A percentile compares a stretch with the other conserved stretches of the same genome.
phyloP scores from a whole-genome alignment of 2,797 vertebrate genomes.

The Eulemur albifrons region DNA sequence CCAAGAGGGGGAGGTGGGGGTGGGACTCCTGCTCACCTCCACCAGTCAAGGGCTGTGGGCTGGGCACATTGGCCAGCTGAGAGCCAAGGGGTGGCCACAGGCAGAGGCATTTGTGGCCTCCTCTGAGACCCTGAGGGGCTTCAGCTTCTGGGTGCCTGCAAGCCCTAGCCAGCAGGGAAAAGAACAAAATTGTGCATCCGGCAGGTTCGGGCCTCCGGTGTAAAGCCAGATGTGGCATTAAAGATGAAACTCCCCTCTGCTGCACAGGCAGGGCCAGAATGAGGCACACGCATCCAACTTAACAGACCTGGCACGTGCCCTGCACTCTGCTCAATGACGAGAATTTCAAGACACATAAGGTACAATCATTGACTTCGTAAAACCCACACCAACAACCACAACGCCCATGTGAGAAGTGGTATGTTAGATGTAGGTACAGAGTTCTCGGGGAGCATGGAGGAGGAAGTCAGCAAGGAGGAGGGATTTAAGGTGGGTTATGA shows the following conservation, averaged over 20 bases:
- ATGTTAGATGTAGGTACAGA: too few species aligned
- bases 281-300: neutral
- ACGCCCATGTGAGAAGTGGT: too few species aligned
- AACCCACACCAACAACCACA: neutral
- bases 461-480: neutral
- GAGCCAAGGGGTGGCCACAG: slow-evolving; percentile 47
- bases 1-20: slow-evolving; percentile 69
- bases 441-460: neutral
- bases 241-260: slow-evolving; percentile 32
- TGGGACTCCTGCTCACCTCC: slow-evolving; percentile 66
- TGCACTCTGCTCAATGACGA: neutral
- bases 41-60: slow-evolving; percentile 36
- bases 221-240: slow-evolving; percentile 55
- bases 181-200: neutral
- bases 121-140: slow-evolving; percentile 1
- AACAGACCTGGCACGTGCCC: neutral
- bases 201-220: neutral
- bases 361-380: neutral
- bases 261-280: neutral
- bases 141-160: neutral
- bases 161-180: neutral
- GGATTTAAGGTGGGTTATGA: neutral
- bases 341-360: neutral
- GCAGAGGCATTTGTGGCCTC: slow-evolving; percentile 62
- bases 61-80: neutral